Percentiles rank a stretch among this genome's conserved stretches.
Conservation (phyloP, 2,888 invertebrate species). For the Hipparchia semele region DNA sequence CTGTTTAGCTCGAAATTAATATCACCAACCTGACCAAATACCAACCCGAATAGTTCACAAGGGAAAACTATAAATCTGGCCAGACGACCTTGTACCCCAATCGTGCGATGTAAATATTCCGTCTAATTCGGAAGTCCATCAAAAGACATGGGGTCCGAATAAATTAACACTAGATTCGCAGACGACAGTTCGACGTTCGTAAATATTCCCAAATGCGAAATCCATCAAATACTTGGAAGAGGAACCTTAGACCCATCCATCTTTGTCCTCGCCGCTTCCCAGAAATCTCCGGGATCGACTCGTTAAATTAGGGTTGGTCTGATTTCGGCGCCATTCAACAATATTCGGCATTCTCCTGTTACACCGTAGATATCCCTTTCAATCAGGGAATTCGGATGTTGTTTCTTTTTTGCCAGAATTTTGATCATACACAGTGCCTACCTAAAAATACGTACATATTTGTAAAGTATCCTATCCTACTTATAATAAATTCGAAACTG, state of each 20-base stretch:
- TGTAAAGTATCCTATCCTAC: too few species aligned
- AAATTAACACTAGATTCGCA: constrained; percentile 53
- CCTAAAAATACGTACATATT: too few species aligned
- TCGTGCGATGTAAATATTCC: constrained; percentile 11
- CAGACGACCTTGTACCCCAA: not conserved
- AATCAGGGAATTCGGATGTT: not conserved
- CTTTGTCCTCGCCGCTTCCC: constrained; percentile 46
- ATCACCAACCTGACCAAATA: constrained; percentile 17
- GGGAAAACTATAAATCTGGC: constrained; percentile 41
- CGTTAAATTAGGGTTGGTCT: constrained; percentile 35
- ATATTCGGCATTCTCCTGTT: constrained; percentile 27
- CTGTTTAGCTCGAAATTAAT: not conserved
- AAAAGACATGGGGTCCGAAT: constrained; percentile 38
- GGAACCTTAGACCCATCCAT: constrained; percentile 43
- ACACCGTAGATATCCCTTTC: not conserved
- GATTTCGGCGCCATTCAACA: constrained; percentile 38
- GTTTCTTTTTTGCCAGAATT: constrained; percentile 1
- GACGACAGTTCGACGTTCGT: constrained; percentile 44
- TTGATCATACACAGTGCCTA: not conserved
- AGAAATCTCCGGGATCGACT: constrained; percentile 41
- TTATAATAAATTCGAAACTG: too few species aligned
- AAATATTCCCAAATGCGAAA: constrained; percentile 31
- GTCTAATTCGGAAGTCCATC: constrained; percentile 35
- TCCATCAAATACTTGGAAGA: constrained; percentile 47
- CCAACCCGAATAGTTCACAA: constrained; percentile 27